Evolutionary conservation across 2,888 invertebrate species (phyloP), one percentile per base, ranked within the genome.

Genomic region (Cheilosia pagana): DNA sequence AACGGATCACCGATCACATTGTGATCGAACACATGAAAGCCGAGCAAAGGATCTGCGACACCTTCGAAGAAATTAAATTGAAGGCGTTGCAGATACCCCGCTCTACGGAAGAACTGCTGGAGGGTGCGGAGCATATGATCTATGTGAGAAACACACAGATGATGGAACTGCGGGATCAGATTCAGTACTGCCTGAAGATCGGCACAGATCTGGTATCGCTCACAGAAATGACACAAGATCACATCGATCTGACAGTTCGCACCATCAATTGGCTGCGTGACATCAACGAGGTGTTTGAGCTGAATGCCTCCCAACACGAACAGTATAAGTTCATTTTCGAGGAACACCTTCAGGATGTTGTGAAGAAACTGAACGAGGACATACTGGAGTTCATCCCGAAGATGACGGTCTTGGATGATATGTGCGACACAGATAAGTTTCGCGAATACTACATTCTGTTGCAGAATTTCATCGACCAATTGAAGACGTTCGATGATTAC

Each of bases 281-380:
- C 43, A 97, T 98, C 62, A 95, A 95, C 88, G 95, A 96, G 0
- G 94, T 97, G 74, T 95, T 98, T 89, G 96, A 97, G 39, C 94
- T 94, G 88, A 97, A 97, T 90, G 95, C 96, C 60, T 94, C 94
- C 10, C 90, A 90, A 87, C 96, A 95, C 89, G 98, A 98, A 92
- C 93, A 95, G 21, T 95, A 94, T 75, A 98, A 97, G 92, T 95
- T 94, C 86, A 95, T 96, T 87, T 95, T 98, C 91, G 98, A 98
- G 92, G 97, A 97, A 89, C 93, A 94, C 83, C 91, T 98, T 72
- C 93, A 94, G 87, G 93, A 93, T 62, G 95, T 94, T 87, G 95
- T 96, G 8, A 94, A 94, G 75, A 94, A 94, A 87, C 93, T 98
- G 19, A 95, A 95, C 88, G 92, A 93, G 55, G 95, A 96, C 88